Evolutionary conservation across 1,140 invertebrate genomes (phyloP).

Genomic region (Drosophila funebris): DNA sequence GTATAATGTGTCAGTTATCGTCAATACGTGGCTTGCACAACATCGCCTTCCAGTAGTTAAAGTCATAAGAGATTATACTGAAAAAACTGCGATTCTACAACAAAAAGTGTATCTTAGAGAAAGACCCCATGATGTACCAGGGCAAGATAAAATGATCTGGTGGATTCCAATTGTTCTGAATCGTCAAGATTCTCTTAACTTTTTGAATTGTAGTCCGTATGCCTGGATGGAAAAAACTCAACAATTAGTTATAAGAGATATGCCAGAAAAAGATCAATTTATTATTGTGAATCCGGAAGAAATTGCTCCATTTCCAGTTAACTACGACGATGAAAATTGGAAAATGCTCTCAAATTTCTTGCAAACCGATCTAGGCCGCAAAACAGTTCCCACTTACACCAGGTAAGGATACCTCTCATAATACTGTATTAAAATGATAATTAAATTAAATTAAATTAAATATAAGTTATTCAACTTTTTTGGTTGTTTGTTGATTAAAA

Average conservation of each 20-base stretch:
- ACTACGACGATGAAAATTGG: constrained; percentile 93
- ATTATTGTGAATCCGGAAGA: constrained; percentile 92
- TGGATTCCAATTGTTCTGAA: constrained; percentile 88
- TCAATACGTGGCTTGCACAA: constrained; percentile 92
- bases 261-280: constrained; percentile 86
- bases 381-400: constrained; percentile 88
- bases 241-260: constrained; percentile 84
- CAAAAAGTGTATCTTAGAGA: constrained; percentile 90
- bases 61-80: constrained; percentile 88
- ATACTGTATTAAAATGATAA: no score
- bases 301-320: constrained; percentile 92
- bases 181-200: constrained; percentile 85
- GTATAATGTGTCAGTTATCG: constrained; percentile 88
- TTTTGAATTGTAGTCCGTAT: constrained; percentile 84
- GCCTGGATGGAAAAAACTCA: constrained; percentile 87
- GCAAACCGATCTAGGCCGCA: constrained; percentile 84
- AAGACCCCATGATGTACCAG: constrained; percentile 87
- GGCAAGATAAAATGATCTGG: constrained; percentile 87
- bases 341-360: constrained; percentile 88
- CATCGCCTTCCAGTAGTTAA: constrained; percentile 92
- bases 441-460: no score
- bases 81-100: constrained; percentile 86
- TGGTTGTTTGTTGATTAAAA: no score
- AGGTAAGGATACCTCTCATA: constrained; percentile 39
- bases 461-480: no score